phyloP scores from a whole-genome alignment of 2,888 invertebrate species.

The Ornithoptera alexandrae region DNA sequence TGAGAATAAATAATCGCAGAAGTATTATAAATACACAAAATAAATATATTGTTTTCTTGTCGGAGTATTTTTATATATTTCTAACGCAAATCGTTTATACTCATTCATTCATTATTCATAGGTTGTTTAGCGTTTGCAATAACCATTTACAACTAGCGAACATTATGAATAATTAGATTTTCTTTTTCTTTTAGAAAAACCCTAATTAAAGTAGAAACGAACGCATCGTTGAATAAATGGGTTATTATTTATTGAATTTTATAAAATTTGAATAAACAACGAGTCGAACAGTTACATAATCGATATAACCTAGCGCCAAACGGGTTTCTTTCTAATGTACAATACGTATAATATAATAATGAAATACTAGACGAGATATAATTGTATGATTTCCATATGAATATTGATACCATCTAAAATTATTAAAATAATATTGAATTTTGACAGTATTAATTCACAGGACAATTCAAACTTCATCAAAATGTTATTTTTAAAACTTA shows the following conservation, averaged over 20 bases:
- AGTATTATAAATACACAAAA: no score
- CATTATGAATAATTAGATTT: constrained; percentile 25
- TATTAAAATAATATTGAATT: no score
- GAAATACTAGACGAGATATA: no score
- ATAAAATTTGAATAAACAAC: not conserved
- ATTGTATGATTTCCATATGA: no score
- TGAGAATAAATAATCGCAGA: no score
- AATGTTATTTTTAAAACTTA: no score
- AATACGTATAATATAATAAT: no score
- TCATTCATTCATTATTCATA: constrained; percentile 24
- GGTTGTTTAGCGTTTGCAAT: constrained; percentile 11
- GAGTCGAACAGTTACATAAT: not conserved
- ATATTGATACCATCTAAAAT: no score
- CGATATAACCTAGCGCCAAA: not conserved
- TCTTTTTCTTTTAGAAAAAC: constrained; percentile 2
- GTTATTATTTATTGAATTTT: not conserved
- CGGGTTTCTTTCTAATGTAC: not conserved
- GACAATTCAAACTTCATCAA: no score
- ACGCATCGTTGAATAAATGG: not conserved
- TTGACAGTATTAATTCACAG: no score
- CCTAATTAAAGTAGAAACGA: not conserved
- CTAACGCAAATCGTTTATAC: constrained; percentile 12
- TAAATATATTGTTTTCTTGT: not conserved
- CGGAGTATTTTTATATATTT: constrained; percentile 1
- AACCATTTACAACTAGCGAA: constrained; percentile 18